Percentiles rank a stretch among this genome's conserved stretches.
Conservation (phyloP, 53 echinoderm and acorn worm species). For the Astropecten irregularis region DNA sequence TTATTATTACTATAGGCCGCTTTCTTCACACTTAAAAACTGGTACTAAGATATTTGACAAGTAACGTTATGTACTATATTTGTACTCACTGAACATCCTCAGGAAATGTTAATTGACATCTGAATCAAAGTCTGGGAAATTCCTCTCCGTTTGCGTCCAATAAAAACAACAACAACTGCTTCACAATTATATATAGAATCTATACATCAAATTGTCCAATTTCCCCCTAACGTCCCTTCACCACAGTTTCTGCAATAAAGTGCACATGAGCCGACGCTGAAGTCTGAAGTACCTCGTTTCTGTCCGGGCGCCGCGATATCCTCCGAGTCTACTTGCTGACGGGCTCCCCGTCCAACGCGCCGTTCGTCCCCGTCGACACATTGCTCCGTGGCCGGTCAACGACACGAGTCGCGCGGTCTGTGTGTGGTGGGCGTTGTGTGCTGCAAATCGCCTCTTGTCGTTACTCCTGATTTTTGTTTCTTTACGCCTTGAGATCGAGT, state of each 20-base stretch:
- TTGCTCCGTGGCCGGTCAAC: neutral
- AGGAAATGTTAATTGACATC: constrained; percentile 23
- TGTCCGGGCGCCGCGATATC: neutral
- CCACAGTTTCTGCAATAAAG: constrained; percentile 16
- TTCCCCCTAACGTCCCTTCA: neutral
- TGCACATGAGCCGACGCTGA: neutral
- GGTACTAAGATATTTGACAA: too few species aligned
- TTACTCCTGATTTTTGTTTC: neutral
- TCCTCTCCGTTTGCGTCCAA: constrained; percentile 31
- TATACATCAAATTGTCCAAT: constrained; percentile 48
- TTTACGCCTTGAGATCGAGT: neutral
- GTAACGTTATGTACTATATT: neutral
- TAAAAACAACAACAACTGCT: constrained; percentile 11
- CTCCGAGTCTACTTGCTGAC: neutral
- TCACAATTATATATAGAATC: constrained; percentile 51
- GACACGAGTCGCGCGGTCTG: neutral
- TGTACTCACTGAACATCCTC: constrained; percentile 47
- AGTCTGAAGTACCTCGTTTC: neutral
- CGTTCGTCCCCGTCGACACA: constrained; percentile 5
- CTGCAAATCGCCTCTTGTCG: neutral
- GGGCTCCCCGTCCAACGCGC: constrained; percentile 24
- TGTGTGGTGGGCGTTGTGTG: neutral
- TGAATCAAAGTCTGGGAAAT: constrained; percentile 8
- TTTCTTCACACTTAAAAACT: too few species aligned
- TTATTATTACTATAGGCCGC: too few species aligned